phyloP scores from a whole-genome alignment of 2,888 invertebrate species.

The Archips xylosteana region DNA sequence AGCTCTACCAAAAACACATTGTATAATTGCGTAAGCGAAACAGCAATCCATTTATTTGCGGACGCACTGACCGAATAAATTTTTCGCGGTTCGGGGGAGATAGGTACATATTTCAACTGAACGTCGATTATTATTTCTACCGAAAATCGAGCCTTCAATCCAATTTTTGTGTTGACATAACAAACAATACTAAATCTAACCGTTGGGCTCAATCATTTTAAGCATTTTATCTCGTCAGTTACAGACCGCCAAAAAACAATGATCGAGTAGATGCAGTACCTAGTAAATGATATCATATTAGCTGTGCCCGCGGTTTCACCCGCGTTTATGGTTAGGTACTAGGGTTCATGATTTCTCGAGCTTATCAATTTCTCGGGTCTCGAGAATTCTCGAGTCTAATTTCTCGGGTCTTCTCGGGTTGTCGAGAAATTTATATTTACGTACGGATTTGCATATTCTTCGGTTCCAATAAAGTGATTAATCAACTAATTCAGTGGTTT shows the following conservation, averaged over 20 bases:
- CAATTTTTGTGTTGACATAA: slow-evolving; percentile 1
- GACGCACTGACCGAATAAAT: slow-evolving; percentile 25
- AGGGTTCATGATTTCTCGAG: too few relatives aligned
- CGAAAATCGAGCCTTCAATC: neutral
- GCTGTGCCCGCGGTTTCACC: too few relatives aligned
- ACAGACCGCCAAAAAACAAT: neutral
- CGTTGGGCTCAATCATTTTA: neutral
- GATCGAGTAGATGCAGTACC: neutral
- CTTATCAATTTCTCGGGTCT: too few relatives aligned
- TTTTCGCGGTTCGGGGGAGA: slow-evolving; percentile 26
- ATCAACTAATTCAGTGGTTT: too few relatives aligned
- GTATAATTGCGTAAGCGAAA: slow-evolving; percentile 7
- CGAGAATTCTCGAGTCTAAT: too few relatives aligned
- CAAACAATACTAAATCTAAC: slow-evolving; percentile 6
- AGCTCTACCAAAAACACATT: slow-evolving; percentile 25
- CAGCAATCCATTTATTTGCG: slow-evolving; percentile 29
- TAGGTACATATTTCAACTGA: slow-evolving; percentile 21
- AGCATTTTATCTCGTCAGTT: neutral
- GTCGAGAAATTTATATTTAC: too few relatives aligned
- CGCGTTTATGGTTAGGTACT: too few relatives aligned
- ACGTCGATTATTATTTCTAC: slow-evolving; percentile 8
- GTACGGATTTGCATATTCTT: too few relatives aligned
- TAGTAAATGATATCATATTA: too few relatives aligned
- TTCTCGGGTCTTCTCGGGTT: too few relatives aligned
- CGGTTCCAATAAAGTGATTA: too few relatives aligned